Conservation (phyloP, 2,113 vertebrate genomes). For the Piprites chloris region DNA sequence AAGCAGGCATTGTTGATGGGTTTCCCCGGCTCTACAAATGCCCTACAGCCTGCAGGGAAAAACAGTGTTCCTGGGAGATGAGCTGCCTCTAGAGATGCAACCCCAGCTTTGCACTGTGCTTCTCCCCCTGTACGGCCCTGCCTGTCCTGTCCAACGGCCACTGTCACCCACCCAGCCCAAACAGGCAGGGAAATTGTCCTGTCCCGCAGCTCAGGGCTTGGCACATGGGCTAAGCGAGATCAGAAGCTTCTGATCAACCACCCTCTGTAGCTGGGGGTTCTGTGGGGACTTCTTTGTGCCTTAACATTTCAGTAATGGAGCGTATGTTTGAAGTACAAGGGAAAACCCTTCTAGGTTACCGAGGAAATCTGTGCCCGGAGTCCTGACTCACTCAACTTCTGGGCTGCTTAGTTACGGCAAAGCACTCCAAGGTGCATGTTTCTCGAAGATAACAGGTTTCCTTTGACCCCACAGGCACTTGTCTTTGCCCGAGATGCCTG, state of each 20-base stretch:
- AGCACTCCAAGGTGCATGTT: not conserved
- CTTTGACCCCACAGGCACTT: not conserved
- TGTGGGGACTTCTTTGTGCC: not conserved
- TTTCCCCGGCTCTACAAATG: not conserved
- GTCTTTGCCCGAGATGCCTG: not conserved
- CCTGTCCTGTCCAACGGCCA: not conserved
- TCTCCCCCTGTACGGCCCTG: not conserved
- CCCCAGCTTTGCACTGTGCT: not conserved
- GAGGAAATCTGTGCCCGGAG: slow-evolving; percentile 8
- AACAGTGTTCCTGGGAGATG: not conserved
- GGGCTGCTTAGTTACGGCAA: slow-evolving; percentile 1
- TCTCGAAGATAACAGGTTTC: slow-evolving; percentile 21
- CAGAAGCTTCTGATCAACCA: not conserved
- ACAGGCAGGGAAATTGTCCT: not conserved
- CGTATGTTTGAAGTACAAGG: not conserved
- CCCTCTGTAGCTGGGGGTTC: not conserved
- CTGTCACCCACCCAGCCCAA: not conserved
- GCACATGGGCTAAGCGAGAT: not conserved
- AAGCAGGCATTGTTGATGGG: not conserved
- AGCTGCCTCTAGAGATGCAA: not conserved
- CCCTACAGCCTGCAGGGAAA: not conserved
- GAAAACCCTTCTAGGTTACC: not conserved
- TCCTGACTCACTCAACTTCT: slow-evolving; percentile 10
- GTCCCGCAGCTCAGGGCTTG: not conserved
- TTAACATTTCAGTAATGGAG: not conserved